Evolutionary conservation across 2,113 vertebrate genomes (phyloP), one percentile per base, ranked within the genome.

Genomic region (Rhinolophus sinicus): DNA sequence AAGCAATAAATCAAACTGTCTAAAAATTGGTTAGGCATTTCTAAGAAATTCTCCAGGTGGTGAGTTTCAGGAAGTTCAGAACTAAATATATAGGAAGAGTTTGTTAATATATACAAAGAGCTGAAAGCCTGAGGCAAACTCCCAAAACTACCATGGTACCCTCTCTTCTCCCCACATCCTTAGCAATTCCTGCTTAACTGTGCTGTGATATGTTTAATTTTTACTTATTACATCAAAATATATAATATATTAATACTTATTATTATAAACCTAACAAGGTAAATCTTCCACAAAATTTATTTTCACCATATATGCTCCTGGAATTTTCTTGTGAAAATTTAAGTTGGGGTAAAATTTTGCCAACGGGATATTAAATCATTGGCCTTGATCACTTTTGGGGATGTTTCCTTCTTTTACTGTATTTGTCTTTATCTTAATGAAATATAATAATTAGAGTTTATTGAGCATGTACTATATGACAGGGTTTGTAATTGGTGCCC

Each of bases 311-410:
- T 38, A 60, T 12, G 19, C 18, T 70, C n/a, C 67, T 75, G 62
- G 73, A 92, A 78, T 62, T 93, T 83, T n/a, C 56, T 90, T 44
- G 52, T 52, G 56, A 84, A 96, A 90, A 86, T 76, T 94, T 89
- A 89, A 75, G 21, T 81, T 52, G 22, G 58, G 33, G 18, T 88
- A 90, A 82, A 77, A 62, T 72, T 85, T 91, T 96, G 47, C 47
- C 47, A 50, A 50, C 47, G 33, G 11, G 24, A 14, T 86, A 28
- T 82, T 58, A 38, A 88, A 21, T 89, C 73, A 78, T 1, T 52
- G n/a, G 3, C 14, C 47, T 92, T 87, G 50, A 86, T 22, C 24
- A 69, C 15, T 81, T 81, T n/a, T 6, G 13, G 19, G 33, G 8
- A 3, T 69, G 2, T 75, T 70, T 91, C 86, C 15, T 80, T 62